phyloP scores from a whole-genome alignment of 2,888 invertebrate species.

The Epinotia bilunana region DNA sequence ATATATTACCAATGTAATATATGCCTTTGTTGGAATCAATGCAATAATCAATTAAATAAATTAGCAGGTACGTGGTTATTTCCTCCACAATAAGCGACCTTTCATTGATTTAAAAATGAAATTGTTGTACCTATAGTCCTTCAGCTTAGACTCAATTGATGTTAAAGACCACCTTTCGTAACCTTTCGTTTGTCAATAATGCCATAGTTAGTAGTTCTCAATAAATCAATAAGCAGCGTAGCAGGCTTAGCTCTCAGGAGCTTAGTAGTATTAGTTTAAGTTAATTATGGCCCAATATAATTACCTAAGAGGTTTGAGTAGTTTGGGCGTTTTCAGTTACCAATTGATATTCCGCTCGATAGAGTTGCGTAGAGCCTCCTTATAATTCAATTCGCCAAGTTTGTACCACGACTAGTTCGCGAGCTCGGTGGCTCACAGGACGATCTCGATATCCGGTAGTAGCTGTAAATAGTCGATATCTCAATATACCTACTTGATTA shows the following conservation, averaged over 20 bases:
- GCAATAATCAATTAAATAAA: no score
- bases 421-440: not conserved
- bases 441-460: not conserved
- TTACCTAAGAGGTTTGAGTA: slow-evolving; percentile 29
- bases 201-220: not conserved
- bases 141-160: not conserved
- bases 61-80: no score
- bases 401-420: slow-evolving; percentile 13
- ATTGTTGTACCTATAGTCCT: no score
- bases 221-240: not conserved
- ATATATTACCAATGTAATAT: no score
- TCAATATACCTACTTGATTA: not conserved
- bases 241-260: not conserved
- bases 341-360: slow-evolving; percentile 37
- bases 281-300: slow-evolving; percentile 20
- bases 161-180: not conserved
- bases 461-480: no score
- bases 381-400: slow-evolving; percentile 27
- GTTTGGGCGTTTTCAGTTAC: slow-evolving; percentile 29
- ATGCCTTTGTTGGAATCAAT: no score
- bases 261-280: slow-evolving; percentile 10
- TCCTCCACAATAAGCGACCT: no score
- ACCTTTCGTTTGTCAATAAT: not conserved
- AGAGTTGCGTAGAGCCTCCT: slow-evolving; percentile 16
- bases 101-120: no score